These are phyloP conservation scores for Amazona ochrocephala DNA, from an alignment of 2,797 vertebrate genomes.

Conservation along the genomic window DNA sequence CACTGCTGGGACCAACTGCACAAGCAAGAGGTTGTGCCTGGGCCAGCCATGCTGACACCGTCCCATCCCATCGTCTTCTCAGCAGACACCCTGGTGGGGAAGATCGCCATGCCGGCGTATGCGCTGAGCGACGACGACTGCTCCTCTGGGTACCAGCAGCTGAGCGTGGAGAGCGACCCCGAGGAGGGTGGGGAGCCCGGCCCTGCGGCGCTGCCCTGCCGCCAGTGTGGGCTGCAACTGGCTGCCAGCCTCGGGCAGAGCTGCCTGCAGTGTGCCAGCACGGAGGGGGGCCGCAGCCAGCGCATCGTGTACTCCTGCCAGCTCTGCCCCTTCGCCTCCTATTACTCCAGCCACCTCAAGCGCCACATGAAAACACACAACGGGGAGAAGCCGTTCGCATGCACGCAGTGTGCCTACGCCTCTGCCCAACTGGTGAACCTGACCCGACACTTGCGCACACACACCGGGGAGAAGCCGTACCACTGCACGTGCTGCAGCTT, in stretches of 20 bases:
- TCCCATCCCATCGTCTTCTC: slow-evolving; percentile 41
- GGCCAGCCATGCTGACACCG: not conserved
- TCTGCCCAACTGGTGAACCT: slow-evolving; percentile 96
- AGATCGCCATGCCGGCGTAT: slow-evolving; percentile 87
- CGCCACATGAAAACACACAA: slow-evolving; percentile 98
- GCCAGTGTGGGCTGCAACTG: slow-evolving; percentile 84
- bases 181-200: slow-evolving; percentile 82
- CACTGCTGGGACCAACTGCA: not conserved
- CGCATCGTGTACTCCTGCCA: slow-evolving; percentile 87
- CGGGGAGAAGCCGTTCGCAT: slow-evolving; percentile 93
- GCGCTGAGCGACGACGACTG: slow-evolving; percentile 90
- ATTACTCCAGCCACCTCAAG: slow-evolving; percentile 98
- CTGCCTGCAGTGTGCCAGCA: slow-evolving; percentile 79
- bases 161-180: slow-evolving; percentile 88
- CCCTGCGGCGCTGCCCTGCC: slow-evolving; percentile 82
- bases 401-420: slow-evolving; percentile 91
- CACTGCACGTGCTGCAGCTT: slow-evolving; percentile 89
- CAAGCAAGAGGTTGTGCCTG: not conserved
- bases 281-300: slow-evolving; percentile 67
- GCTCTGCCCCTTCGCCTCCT: slow-evolving; percentile 91
- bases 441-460: slow-evolving; percentile 92
- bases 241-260: slow-evolving; percentile 73
- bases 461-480: slow-evolving; percentile 97
- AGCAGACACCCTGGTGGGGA: slow-evolving; percentile 87
- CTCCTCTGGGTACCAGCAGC: slow-evolving; percentile 84